Percentiles rank a stretch among this genome's conserved stretches.
Conservation (phyloP, 2,797 vertebrate species). For the Xenopus petersii region DNA sequence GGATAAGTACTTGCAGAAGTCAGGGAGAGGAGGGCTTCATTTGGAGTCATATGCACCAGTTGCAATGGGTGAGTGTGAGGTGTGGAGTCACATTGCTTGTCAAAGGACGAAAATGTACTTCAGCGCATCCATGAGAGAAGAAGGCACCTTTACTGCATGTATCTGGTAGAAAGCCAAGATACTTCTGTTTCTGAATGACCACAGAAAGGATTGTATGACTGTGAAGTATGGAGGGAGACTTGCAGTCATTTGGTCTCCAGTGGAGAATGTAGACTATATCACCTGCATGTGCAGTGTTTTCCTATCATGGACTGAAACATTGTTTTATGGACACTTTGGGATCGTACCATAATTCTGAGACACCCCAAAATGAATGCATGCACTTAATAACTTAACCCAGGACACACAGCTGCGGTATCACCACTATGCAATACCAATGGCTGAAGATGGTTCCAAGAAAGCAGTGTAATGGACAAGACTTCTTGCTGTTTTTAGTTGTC, state of each 20-base stretch:
- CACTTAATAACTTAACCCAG: constrained; percentile 50
- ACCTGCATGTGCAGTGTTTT: constrained; percentile 20
- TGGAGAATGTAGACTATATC: constrained; percentile 22
- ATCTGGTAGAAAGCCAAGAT: constrained; percentile 63
- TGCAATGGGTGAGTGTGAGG: constrained; percentile 40
- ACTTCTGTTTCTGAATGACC: constrained; percentile 21
- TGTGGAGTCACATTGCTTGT: not conserved
- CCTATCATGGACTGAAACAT: constrained; percentile 23
- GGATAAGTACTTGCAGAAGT: constrained; percentile 51
- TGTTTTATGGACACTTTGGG: constrained; percentile 20
- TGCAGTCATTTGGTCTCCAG: constrained; percentile 28
- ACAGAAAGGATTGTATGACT: constrained; percentile 42
- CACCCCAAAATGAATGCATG: constrained; percentile 48
- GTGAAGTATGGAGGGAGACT: constrained; percentile 41
- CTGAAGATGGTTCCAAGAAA: constrained; percentile 44
- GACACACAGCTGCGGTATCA: constrained; percentile 48
- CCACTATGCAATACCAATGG: constrained; percentile 53
- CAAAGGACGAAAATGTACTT: constrained; percentile 25
- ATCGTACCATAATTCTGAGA: constrained; percentile 4
- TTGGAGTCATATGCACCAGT: constrained; percentile 55
- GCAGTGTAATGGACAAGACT: constrained; percentile 35
- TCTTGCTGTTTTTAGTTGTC: not conserved
- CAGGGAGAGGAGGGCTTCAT: constrained; percentile 55
- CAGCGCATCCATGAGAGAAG: constrained; percentile 58
- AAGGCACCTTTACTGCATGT: constrained; percentile 72